These are phyloP conservation scores for Meandrina meandrites DNA, from an alignment of 92 coral and sea anemone species.

Conservation along the genomic window DNA sequence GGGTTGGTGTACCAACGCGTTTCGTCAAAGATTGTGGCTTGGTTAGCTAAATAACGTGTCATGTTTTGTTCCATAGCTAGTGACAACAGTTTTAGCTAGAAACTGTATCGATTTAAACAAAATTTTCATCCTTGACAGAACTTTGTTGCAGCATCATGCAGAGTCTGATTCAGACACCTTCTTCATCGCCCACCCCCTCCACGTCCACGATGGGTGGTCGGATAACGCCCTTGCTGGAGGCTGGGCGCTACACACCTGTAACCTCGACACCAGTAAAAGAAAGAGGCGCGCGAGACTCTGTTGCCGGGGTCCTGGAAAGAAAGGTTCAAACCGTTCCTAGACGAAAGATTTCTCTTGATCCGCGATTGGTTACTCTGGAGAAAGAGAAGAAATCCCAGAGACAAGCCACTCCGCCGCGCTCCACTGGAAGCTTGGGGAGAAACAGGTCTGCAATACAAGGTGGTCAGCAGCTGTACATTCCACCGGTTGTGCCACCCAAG, in stretches of 20 bases:
- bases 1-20: no score
- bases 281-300: conserved; percentile 42
- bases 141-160: conserved; percentile 52
- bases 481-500: conserved; percentile 82
- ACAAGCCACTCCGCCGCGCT: conserved; percentile 46
- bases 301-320: conserved; percentile 58
- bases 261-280: conserved; percentile 50
- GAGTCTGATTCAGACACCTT: conserved; percentile 36
- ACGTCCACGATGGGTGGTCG: conserved; percentile 46
- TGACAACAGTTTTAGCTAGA: no score
- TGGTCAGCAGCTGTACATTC: conserved; percentile 66
- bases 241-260: conserved; percentile 68
- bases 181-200: conserved; percentile 58
- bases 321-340: conserved; percentile 19
- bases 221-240: conserved; percentile 34
- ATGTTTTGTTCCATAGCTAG: no score
- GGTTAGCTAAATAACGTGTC: background rate
- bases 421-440: conserved; percentile 52
- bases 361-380: conserved; percentile 15
- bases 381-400: conserved; percentile 22
- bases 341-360: conserved; percentile 13
- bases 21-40: no score
- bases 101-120: no score
- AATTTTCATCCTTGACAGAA: conserved; percentile 8
- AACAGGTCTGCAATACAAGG: conserved; percentile 19